Conservation (phyloP, 2,113 vertebrate species). For the Cyphomyrus discorhynchus region DNA sequence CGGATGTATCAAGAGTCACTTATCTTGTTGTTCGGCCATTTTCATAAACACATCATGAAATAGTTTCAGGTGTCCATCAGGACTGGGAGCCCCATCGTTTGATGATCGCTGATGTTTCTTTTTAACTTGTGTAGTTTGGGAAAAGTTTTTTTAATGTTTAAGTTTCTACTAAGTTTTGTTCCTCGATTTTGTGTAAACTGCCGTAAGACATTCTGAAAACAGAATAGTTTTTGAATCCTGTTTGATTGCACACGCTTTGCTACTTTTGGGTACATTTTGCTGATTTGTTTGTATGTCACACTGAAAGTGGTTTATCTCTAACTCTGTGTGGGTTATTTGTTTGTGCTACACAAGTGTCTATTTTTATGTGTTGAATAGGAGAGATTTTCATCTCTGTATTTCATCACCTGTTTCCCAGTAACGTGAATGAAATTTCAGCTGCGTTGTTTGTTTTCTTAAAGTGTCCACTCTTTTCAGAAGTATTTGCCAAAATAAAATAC, state of each 20-base stretch:
- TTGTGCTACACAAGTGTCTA: neutral
- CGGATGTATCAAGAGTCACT: neutral
- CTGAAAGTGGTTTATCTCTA: neutral
- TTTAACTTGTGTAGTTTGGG: neutral
- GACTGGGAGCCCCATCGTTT: neutral
- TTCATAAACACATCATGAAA: neutral
- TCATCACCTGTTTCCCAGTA: no score
- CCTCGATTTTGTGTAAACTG: neutral
- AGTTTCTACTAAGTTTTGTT: neutral
- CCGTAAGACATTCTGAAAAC: neutral
- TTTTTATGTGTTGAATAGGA: no score
- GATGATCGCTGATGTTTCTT: neutral
- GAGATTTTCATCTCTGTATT: no score
- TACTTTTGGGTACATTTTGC: neutral
- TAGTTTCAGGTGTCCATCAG: neutral
- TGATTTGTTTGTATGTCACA: neutral
- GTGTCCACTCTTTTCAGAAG: no score
- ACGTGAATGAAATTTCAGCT: no score
- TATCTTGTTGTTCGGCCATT: neutral
- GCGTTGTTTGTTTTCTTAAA: no score
- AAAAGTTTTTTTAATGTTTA: neutral
- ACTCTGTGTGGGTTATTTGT: neutral
- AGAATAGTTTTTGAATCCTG: neutral
- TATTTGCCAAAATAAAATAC: no score
- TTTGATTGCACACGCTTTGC: neutral